These are phyloP conservation scores for Drepanosiphum platanoidis DNA, from an alignment of 2,888 invertebrate species.

Conservation along the genomic window DNA sequence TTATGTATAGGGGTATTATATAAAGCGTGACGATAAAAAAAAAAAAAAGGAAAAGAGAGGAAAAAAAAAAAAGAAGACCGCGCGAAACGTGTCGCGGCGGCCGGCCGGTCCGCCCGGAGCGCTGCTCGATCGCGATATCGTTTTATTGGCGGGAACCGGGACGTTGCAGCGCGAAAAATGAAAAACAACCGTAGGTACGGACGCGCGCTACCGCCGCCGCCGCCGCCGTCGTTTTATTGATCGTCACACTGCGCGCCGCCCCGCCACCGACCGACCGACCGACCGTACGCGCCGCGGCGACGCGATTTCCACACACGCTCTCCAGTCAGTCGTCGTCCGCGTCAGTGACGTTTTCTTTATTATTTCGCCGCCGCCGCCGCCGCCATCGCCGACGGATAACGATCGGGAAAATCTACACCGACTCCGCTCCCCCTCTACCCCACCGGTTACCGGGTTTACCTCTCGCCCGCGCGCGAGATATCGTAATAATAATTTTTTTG, in stretches of 20 bases:
- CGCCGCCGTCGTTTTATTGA: constrained; percentile 53
- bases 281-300: neutral
- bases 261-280: neutral
- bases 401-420: neutral
- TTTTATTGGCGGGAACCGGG: constrained; percentile 55
- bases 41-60: neutral
- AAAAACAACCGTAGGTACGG: neutral
- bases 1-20: neutral
- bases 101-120: constrained; percentile 16
- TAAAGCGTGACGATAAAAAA: neutral
- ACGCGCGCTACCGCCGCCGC: constrained; percentile 15
- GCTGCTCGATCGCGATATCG: constrained; percentile 5
- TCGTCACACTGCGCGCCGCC: constrained; percentile 41
- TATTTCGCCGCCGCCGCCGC: neutral
- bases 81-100: neutral
- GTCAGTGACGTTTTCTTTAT: neutral
- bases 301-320: constrained; percentile 26
- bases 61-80: neutral
- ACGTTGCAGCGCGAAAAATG: constrained; percentile 21
- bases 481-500: neutral
- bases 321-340: constrained; percentile 9
- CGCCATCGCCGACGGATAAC: neutral
- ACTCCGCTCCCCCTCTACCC: neutral
- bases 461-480: neutral
- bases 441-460: too few relatives aligned